Percentiles rank a stretch among this genome's conserved stretches.
phyloP scores from a whole-genome alignment of 2,888 invertebrate species.

The Conistra vaccinii region DNA sequence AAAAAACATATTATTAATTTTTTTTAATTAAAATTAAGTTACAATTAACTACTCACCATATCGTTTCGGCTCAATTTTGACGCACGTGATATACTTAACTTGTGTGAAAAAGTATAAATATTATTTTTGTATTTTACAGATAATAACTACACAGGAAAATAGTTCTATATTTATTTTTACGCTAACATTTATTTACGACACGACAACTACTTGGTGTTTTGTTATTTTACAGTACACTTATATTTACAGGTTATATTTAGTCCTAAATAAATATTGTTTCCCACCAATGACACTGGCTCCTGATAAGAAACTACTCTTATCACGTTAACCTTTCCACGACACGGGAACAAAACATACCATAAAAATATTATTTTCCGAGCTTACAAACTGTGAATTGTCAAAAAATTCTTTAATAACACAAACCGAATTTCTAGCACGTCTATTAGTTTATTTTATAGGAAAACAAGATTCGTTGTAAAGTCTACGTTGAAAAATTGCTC shows the following conservation, averaged over 20 bases:
- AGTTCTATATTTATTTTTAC: conserved; percentile 40
- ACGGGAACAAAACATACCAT: conserved; percentile 60
- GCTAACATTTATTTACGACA: conserved; percentile 64
- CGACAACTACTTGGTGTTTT: conserved; percentile 63
- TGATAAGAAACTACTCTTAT: conserved; percentile 56
- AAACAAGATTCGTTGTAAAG: conserved; percentile 82
- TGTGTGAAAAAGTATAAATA: conserved; percentile 31
- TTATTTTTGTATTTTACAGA: conserved; percentile 26
- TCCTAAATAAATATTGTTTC: conserved; percentile 54
- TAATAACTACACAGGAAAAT: conserved; percentile 43
- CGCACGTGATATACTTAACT: conserved; percentile 52
- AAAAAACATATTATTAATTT: neutral
- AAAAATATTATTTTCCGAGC: conserved; percentile 62
- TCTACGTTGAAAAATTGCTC: conserved; percentile 72
- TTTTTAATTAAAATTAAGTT: neutral
- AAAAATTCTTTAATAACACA: conserved; percentile 58
- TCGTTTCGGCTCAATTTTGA: conserved; percentile 53
- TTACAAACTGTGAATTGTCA: conserved; percentile 45
- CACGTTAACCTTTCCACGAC: conserved; percentile 55
- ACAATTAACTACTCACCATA: conserved; percentile 64
- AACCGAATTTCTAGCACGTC: conserved; percentile 55
- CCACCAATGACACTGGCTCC: conserved; percentile 58
- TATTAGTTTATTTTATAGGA: conserved; percentile 62
- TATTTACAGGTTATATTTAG: conserved; percentile 57
- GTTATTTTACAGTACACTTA: conserved; percentile 57